Conservation (phyloP, 35 echinoderm and acorn worm species). For the Lytechinus variegatus region DNA sequence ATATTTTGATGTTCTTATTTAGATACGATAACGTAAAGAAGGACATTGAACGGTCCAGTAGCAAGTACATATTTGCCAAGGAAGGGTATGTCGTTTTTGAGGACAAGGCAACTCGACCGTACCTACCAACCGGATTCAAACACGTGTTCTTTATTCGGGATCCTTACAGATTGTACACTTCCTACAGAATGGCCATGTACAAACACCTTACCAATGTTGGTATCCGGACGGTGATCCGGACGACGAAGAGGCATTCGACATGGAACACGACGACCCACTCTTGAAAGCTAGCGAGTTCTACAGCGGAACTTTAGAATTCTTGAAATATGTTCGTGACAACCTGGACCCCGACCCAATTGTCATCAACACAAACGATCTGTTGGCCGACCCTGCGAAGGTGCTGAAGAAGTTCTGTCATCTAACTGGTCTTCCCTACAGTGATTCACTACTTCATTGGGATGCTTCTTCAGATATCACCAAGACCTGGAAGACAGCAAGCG, state of each 20-base stretch:
- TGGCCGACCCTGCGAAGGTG: conserved; percentile 45
- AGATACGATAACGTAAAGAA: neutral
- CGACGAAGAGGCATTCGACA: conserved; percentile 7
- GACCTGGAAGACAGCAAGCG: neutral
- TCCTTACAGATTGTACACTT: conserved; percentile 51
- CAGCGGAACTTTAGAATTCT: neutral
- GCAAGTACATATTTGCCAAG: neutral
- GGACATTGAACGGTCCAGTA: neutral
- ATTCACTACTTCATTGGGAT: conserved; percentile 58
- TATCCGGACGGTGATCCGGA: neutral
- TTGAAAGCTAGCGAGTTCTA: neutral
- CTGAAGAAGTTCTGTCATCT: conserved; percentile 51
- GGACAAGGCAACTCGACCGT: neutral
- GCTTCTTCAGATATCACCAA: conserved; percentile 20
- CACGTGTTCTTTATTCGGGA: conserved; percentile 69
- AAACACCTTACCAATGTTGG: neutral
- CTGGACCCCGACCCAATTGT: conserved; percentile 49
- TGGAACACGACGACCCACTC: neutral
- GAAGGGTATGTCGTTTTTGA: neutral
- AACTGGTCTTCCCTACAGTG: conserved; percentile 44
- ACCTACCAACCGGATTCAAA: conserved; percentile 58
- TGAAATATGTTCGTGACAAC: conserved; percentile 43
- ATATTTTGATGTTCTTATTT: neutral
- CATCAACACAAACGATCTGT: conserved; percentile 62
- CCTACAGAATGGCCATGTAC: conserved; percentile 50